Evolutionary conservation across 2,797 vertebrate species (phyloP).

Genomic region (Erpetoichthys calabaricus): DNA sequence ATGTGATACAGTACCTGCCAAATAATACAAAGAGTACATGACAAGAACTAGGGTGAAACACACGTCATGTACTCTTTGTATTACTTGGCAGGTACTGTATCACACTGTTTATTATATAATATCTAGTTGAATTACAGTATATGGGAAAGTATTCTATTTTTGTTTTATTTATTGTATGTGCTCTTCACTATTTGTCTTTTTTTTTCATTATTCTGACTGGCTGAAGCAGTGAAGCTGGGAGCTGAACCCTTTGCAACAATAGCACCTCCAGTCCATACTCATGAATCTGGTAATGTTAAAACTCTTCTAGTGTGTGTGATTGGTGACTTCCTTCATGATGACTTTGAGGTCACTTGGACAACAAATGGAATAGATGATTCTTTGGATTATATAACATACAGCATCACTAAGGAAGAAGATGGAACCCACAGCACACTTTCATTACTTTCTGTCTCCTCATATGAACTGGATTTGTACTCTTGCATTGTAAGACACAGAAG

Average conservation of each 20-base stretch:
- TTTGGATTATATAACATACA: constrained; percentile 16
- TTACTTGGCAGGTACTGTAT: too few relatives aligned
- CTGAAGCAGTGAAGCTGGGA: constrained; percentile 24
- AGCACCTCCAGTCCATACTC: constrained; percentile 46
- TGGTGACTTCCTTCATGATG: constrained; percentile 37
- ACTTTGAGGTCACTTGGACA: constrained; percentile 43
- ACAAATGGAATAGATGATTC: constrained; percentile 16
- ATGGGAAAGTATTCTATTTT: too few relatives aligned
- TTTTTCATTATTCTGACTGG: too few relatives aligned
- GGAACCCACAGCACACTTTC: constrained; percentile 26
- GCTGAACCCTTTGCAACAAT: constrained; percentile 32
- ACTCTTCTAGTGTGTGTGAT: constrained; percentile 53
- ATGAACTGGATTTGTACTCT: constrained; percentile 41
- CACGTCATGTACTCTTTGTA: too few relatives aligned
- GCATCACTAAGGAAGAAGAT: constrained; percentile 16
- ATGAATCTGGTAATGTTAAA: constrained; percentile 38
- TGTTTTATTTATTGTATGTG: too few relatives aligned
- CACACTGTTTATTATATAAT: too few relatives aligned
- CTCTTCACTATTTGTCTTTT: too few relatives aligned
- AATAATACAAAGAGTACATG: too few relatives aligned
- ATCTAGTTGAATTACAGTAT: too few relatives aligned
- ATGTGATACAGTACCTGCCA: too few relatives aligned
- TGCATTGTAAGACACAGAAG: constrained; percentile 41
- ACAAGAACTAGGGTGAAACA: too few relatives aligned
- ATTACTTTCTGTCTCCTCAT: constrained; percentile 35